phyloP scores from a whole-genome alignment of 1,140 invertebrate genomes.

The Zaprionus inermis region DNA sequence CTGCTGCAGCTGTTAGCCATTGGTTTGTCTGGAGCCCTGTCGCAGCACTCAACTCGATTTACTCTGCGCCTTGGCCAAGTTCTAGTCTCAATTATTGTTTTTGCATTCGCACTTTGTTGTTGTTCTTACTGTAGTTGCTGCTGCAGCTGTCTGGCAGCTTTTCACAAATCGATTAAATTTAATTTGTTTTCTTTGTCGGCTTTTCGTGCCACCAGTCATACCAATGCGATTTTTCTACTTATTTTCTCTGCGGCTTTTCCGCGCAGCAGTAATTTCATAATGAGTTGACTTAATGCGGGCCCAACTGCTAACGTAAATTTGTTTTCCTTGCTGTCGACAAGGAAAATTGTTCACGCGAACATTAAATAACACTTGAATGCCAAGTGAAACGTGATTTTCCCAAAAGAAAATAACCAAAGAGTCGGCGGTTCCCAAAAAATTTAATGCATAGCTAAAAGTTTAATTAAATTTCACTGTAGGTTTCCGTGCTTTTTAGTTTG shows the following conservation, averaged over 20 bases:
- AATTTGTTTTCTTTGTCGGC: constrained; percentile 78
- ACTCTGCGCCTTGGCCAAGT: constrained; percentile 42
- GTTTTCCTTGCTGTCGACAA: constrained; percentile 32
- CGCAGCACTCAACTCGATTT: constrained; percentile 52
- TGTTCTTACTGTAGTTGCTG: constrained; percentile 24
- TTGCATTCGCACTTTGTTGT: constrained; percentile 1
- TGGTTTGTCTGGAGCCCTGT: constrained; percentile 20
- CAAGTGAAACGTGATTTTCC: constrained; percentile 28
- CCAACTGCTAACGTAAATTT: constrained; percentile 48
- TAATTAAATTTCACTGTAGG: constrained; percentile 28
- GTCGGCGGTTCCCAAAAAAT: neutral
- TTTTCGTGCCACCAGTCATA: constrained; percentile 55
- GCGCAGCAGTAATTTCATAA: constrained; percentile 73
- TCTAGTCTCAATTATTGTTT: constrained; percentile 39
- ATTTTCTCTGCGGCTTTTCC: constrained; percentile 17
- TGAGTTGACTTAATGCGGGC: constrained; percentile 77
- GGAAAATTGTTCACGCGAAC: constrained; percentile 56
- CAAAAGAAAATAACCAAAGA: constrained; percentile 26
- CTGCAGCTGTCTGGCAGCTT: constrained; percentile 56
- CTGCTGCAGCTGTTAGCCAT: constrained; percentile 6
- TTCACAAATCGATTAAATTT: constrained; percentile 83
- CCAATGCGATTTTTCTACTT: constrained; percentile 40
- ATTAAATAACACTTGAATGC: constrained; percentile 59
- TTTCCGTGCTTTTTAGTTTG: constrained; percentile 1
- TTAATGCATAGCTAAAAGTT: constrained; percentile 13